Evolutionary conservation across 2,888 invertebrate species (phyloP), one percentile per base, ranked within the genome.

Genomic region (Drosophila mettleri): DNA sequence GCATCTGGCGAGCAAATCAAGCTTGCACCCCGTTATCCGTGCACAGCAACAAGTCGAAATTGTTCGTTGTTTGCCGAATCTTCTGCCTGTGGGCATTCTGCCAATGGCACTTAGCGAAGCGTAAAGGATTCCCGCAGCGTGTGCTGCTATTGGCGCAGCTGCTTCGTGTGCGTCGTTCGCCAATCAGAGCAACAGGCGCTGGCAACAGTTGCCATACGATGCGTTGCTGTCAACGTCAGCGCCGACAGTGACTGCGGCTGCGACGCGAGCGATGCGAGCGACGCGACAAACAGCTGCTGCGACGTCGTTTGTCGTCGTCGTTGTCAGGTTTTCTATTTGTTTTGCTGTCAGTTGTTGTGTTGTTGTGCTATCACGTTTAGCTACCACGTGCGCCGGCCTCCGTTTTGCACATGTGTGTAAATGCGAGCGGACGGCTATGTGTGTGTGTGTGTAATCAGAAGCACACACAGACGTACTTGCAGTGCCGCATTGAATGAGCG

Each of bases 281-380:
- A 73, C 45, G 68, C 77, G 61, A 52, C 66, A 63, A 77, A 57
- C 58, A 70, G 49, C 69, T 64, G 18, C 74, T 61, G 55, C 68
- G 64, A 16, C 43, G 55, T 9, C 52, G 52, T 29, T 38, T 22
- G 38, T 14, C 52, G 52, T 27, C 36, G 63, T n/a, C 53, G 29
- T 14, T 20, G 75, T 86, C 86, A 79, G 82, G 82, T 84, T 77
- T 90, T 88, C 82, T 89, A 83, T 84, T 89, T 85, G 84, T 83
- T 82, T 80, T 86, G 76, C 79, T 81, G 82, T 68, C 77, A 72
- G 84, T 74, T 73, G 88, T 67, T 69, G 75, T 78, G 77, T 81
- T 84, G 68, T 88, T 90, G 89, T 78, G 74, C 81, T 89, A 91
- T 91, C 91, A 91, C 91, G 91, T 91, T 91, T 91, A 78, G 73